phyloP scores from a whole-genome alignment of 2,888 invertebrate genomes.

The Oscheius onirici region DNA sequence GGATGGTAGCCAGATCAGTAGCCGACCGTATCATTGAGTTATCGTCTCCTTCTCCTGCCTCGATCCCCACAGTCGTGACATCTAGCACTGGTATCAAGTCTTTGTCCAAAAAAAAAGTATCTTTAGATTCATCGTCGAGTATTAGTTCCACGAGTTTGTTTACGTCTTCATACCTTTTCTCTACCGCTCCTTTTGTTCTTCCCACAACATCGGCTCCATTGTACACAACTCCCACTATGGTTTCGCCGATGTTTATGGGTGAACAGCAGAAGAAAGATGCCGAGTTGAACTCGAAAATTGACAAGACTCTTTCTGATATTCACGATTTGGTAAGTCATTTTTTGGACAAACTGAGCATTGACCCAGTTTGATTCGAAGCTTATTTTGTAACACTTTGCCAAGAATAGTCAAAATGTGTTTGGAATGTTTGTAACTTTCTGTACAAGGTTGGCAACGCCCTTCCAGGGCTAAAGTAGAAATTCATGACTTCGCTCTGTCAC shows the following conservation, averaged over 20 bases:
- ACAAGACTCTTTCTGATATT: slow-evolving; percentile 53
- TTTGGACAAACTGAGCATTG: no score
- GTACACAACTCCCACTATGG: slow-evolving; percentile 22
- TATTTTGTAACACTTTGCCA: no score
- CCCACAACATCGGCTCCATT: slow-evolving; percentile 15
- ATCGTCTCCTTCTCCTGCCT: not conserved
- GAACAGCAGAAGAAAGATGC: slow-evolving; percentile 17
- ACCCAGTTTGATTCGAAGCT: no score
- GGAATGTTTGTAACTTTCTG: no score
- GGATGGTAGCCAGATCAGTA: slow-evolving; percentile 26
- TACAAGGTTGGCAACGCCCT: no score
- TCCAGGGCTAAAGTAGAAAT: no score
- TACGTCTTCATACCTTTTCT: slow-evolving; percentile 34
- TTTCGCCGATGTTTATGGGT: not conserved
- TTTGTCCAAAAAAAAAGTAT: not conserved
- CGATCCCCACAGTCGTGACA: not conserved
- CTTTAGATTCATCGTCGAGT: not conserved
- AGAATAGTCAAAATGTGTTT: no score
- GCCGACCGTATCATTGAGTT: slow-evolving; percentile 28
- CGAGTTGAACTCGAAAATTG: slow-evolving; percentile 37
- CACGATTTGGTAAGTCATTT: slow-evolving; percentile 36
- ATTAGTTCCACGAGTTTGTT: not conserved
- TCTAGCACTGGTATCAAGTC: not conserved
- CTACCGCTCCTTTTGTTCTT: slow-evolving; percentile 33
- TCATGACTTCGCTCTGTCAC: no score